phyloP scores from a whole-genome alignment of 2,797 vertebrate species.

The Takifugu ocellatus region DNA sequence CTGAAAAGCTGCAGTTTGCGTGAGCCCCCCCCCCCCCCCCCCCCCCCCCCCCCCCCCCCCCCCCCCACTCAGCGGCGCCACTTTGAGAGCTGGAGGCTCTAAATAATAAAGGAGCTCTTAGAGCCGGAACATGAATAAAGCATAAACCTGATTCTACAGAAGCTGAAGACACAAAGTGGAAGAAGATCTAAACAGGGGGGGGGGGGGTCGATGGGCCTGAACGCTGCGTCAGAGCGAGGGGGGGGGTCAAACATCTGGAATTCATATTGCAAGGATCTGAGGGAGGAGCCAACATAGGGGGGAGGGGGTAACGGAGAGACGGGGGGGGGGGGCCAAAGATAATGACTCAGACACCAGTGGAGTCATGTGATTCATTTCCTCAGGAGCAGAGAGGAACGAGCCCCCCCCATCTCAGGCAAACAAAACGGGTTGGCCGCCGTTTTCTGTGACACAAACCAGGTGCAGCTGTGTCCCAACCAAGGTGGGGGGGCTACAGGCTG shows the following conservation, averaged over 20 bases:
- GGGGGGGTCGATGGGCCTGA: slow-evolving; percentile 15
- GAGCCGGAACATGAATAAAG: slow-evolving; percentile 74
- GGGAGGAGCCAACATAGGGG: slow-evolving; percentile 11
- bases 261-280: slow-evolving; percentile 29
- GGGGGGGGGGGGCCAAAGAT: slow-evolving; percentile 63
- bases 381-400: slow-evolving; percentile 56
- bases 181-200: slow-evolving; percentile 15
- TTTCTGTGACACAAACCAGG: slow-evolving; percentile 16
- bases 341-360: slow-evolving; percentile 77
- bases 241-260: slow-evolving; percentile 47
- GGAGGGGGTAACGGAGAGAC: slow-evolving; percentile 41
- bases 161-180: slow-evolving; percentile 28
- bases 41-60: too few relatives aligned
- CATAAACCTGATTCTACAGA: slow-evolving; percentile 62
- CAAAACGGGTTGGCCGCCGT: slow-evolving; percentile 17
- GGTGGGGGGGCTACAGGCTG: slow-evolving; percentile 1
- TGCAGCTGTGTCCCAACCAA: slow-evolving; percentile 9
- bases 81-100: slow-evolving; percentile 64
- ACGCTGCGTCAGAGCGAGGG: slow-evolving; percentile 5
- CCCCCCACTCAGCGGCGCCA: too few relatives aligned
- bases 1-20: slow-evolving; percentile 53
- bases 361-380: slow-evolving; percentile 79
- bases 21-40: slow-evolving; percentile 53
- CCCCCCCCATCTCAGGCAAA: slow-evolving; percentile 18
- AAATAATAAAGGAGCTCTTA: slow-evolving; percentile 73